Base-by-base conservation (phyloP, 35 echinoderm and acorn worm species). In the Apostichopus parvimensis region DNA sequence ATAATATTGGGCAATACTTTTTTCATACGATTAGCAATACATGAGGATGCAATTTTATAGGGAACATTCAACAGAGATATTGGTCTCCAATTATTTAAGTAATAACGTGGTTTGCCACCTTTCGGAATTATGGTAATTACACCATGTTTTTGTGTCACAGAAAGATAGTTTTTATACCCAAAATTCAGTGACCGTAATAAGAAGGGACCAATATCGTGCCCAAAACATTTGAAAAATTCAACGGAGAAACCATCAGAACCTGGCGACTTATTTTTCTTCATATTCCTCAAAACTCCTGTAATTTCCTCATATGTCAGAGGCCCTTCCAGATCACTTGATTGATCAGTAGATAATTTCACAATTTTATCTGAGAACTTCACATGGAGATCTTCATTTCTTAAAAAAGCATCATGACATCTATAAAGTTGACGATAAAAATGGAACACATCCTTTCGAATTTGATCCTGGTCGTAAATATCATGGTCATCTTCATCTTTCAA, bases 221-320 rank as follows among this genome's bases (percentile, higher is more conserved):
- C 73, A 54, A 72, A 88, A 28, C 25, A 60, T 22, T n/a, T 82
- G 5, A 62, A 7, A 88, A 88, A 88, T 75, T 73, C 62, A 20
- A 53, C 61, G 14, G 61, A 72, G 28, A 52, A 88, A 55, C 86
- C 61, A 25, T 88, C 86, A 28, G 14, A 14, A 20, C 86, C 86
- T 4, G 85, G 62, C 24, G 86, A 88, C 14, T 88, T 88, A 88
- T 15, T 88, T 55, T 52, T 88, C 52, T 88, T 88, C 83, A 87
- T 57, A 6, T 65, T 87, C 24, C 21, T 12, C 11, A 61, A 60
- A 59, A 21, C 54, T 61, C 55, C 21, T 61, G 59, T 24, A 87
- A 82, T 56, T 9, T 87, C 83, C 15, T 87, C 9, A 60, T 60
- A 24, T 6, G 9, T 12, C 17, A 65, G 55, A 8, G 83, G 83